Conservation (phyloP, 2,888 invertebrate genomes). For the Girardia tigrina region DNA sequence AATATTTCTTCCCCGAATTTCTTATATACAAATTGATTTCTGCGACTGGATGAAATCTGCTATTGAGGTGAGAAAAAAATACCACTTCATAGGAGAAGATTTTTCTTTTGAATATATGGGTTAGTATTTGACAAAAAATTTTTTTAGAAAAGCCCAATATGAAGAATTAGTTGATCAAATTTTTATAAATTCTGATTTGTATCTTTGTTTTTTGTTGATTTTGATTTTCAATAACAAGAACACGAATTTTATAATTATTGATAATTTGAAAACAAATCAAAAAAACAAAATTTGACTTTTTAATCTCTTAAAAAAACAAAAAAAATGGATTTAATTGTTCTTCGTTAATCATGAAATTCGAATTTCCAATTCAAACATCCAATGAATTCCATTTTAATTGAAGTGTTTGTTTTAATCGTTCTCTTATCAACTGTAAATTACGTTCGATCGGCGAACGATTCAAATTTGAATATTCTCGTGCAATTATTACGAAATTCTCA, state of each 20-base stretch:
- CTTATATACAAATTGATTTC: background rate
- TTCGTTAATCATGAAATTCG: background rate
- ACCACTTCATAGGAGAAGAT: background rate
- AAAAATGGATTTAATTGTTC: background rate
- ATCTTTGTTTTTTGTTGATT: background rate
- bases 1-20: background rate
- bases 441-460: background rate
- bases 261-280: background rate
- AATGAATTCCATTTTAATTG: background rate
- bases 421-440: background rate
- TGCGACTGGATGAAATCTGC: background rate
- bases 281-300: no score
- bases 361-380: background rate
- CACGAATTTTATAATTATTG: background rate
- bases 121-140: background rate
- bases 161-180: slow-evolving; percentile 19
- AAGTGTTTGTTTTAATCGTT: background rate
- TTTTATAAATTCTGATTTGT: background rate
- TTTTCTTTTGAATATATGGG: background rate
- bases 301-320: no score
- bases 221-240: background rate
- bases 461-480: background rate
- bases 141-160: slow-evolving; percentile 7
- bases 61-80: background rate
- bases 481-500: background rate